These are phyloP conservation scores for Eristalis arbustorum DNA, from an alignment of 2,888 invertebrate species.

Conservation along the genomic window DNA sequence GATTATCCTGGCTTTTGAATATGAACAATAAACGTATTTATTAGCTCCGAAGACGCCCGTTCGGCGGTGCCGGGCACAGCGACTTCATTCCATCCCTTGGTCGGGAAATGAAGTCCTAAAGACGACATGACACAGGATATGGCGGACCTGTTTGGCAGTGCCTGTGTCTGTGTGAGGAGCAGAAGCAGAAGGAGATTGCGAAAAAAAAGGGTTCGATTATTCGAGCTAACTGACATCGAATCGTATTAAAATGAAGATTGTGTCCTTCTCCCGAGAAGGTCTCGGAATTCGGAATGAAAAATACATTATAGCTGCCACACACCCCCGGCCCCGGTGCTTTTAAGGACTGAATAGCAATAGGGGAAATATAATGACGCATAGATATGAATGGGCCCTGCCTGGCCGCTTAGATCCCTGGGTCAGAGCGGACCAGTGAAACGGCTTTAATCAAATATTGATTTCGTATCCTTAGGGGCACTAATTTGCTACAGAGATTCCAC, in stretches of 20 bases:
- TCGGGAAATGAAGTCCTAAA: background rate
- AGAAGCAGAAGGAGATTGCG: background rate
- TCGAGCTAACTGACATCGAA: constrained; percentile 56
- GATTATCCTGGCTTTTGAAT: constrained; percentile 38
- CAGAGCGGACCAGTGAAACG: background rate
- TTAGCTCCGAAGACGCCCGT: constrained; percentile 22
- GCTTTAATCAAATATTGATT: constrained; percentile 59
- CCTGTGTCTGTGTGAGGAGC: background rate
- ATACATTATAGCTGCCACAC: background rate
- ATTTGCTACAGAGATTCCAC: background rate
- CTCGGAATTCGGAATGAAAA: background rate
- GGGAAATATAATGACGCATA: background rate
- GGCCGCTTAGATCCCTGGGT: background rate
- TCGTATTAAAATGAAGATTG: constrained; percentile 49
- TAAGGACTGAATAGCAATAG: background rate
- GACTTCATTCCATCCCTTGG: background rate
- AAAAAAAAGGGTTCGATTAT: constrained; percentile 54
- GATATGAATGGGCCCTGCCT: background rate
- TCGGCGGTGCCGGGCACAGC: background rate
- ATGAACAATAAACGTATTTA: constrained; percentile 59
- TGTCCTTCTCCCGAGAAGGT: constrained; percentile 27
- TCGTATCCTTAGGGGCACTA: constrained; percentile 33
- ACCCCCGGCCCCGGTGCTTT: background rate
- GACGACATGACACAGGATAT: background rate
- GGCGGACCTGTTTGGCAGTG: too few species aligned